A percentile compares a stretch with the other conserved stretches of the same genome.
Evolutionary conservation across 2,888 invertebrate genomes (phyloP).

Genomic region (Zelleria hepariella): DNA sequence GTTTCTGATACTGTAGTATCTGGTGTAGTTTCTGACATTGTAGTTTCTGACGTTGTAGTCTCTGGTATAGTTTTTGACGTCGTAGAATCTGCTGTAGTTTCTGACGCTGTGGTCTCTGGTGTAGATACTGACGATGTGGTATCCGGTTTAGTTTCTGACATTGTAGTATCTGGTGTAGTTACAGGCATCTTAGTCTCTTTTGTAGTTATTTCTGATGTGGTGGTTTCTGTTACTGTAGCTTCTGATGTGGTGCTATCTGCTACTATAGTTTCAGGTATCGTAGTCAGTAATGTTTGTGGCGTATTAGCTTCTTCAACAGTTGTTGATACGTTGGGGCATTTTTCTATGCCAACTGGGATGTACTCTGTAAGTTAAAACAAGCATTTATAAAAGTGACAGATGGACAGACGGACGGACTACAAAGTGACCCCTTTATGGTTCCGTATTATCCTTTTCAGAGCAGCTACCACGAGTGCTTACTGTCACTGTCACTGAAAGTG

Average conservation of each 20-base stretch:
- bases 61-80: background rate
- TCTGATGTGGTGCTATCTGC: background rate
- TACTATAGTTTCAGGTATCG: background rate
- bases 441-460: too few relatives aligned
- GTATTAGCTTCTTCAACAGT: too few relatives aligned
- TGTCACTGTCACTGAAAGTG: too few relatives aligned
- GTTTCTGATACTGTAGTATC: background rate
- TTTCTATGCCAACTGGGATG: constrained; percentile 19
- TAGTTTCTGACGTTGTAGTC: background rate
- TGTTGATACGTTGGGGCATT: background rate
- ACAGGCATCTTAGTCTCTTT: too few relatives aligned
- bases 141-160: background rate
- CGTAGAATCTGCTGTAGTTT: background rate
- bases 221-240: background rate
- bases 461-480: too few relatives aligned
- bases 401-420: too few relatives aligned
- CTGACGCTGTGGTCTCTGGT: too few relatives aligned
- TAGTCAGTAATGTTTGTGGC: background rate
- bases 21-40: constrained; percentile 3
- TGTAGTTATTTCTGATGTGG: background rate
- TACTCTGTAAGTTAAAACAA: constrained; percentile 26
- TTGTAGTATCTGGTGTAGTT: background rate
- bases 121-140: background rate
- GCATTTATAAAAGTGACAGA: too few relatives aligned
- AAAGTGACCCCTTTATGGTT: too few relatives aligned